Base-by-base conservation (phyloP, 2,888 invertebrate genomes). In the Lapara coniferarum region DNA sequence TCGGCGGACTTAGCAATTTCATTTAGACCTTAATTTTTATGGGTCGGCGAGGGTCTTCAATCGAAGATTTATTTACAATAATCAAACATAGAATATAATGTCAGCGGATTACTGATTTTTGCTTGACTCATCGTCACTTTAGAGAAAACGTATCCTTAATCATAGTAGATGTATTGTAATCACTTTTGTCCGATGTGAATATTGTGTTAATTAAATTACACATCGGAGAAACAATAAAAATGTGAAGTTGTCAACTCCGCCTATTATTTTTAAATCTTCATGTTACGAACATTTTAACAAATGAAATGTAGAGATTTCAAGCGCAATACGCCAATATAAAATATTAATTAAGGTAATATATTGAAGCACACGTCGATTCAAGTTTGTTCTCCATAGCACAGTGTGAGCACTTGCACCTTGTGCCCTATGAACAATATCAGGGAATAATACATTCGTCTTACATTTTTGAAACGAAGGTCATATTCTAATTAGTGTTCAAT, bases 401-500 rank as follows among this genome's bases (percentile, higher is more conserved):
- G 55, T 56, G 25, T 56, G 25, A 56, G 25, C 37, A 25, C 56
- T 25, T 46, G 30, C 59, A 16, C n/a, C 8, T 59, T 59, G 59
- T 44, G n/a, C n/a, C n/a, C n/a, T n/a, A n/a, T n/a, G n/a, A 10
- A n/a, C 16, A 59, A 44, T 59, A 16, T 16, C 44, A 44, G 10
- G n/a, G 3, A 37, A 59, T 44, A n/a, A 10, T 44, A 2, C n/a
- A 4, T 59, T 5, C 13, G 58, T 44, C 10, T 59, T 44, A 59
- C 37, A 56, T 13, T 25, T 25, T 25, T 44, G 7, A 44, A 30
- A 59, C 59, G n/a, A 6, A n/a, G 5, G n/a, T 52, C 44, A 59
- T 14, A 44, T 59, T 12, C n/a, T n/a, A 59, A 59, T 59, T 44
- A 44, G 44, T 44, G 37, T 58, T 58, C 44, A 44, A 8, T 59